A percentile compares a stretch with the other conserved stretches of the same genome.
Conservation (phyloP, 1,140 invertebrate genomes). For the Battus philenor region DNA sequence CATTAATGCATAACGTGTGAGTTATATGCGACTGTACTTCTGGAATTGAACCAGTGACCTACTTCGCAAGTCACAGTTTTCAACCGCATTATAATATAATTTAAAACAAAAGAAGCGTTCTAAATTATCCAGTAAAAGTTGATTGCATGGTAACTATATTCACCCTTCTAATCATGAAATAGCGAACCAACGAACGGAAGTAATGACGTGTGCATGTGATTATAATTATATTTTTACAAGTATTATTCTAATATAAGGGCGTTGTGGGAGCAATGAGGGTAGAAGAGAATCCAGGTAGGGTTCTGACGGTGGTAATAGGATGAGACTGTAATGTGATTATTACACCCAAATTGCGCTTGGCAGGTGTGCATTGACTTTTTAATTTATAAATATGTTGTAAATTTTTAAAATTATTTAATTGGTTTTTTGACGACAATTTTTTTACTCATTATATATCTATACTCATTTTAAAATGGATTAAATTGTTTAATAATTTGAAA, state of each 20-base stretch:
- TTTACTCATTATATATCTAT: too few relatives aligned
- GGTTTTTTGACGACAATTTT: too few relatives aligned
- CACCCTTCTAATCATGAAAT: slow-evolving; percentile 34
- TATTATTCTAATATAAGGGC: slow-evolving; percentile 54
- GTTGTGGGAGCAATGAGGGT: slow-evolving; percentile 49
- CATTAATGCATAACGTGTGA: too few relatives aligned
- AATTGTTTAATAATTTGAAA: too few relatives aligned
- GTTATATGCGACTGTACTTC: too few relatives aligned
- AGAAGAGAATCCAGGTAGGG: slow-evolving; percentile 42
- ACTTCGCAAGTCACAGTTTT: too few relatives aligned
- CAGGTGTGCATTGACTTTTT: slow-evolving; percentile 45
- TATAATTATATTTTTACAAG: slow-evolving; percentile 69
- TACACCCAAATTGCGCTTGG: slow-evolving; percentile 22
- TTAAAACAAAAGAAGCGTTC: too few relatives aligned
- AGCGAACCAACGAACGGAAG: slow-evolving; percentile 46
- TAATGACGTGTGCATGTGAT: slow-evolving; percentile 49
- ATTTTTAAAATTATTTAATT: neutral
- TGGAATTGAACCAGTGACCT: too few relatives aligned
- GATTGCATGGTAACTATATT: slow-evolving; percentile 17
- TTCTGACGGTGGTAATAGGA: slow-evolving; percentile 34
- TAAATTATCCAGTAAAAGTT: too few relatives aligned
- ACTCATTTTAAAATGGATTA: too few relatives aligned
- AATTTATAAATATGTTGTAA: slow-evolving; percentile 14
- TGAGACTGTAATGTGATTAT: slow-evolving; percentile 48
- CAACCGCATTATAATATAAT: too few relatives aligned